These are phyloP conservation scores for Pipistrellus pipistrellus DNA, from an alignment of 2,797 vertebrate species.

Conservation along the genomic window DNA sequence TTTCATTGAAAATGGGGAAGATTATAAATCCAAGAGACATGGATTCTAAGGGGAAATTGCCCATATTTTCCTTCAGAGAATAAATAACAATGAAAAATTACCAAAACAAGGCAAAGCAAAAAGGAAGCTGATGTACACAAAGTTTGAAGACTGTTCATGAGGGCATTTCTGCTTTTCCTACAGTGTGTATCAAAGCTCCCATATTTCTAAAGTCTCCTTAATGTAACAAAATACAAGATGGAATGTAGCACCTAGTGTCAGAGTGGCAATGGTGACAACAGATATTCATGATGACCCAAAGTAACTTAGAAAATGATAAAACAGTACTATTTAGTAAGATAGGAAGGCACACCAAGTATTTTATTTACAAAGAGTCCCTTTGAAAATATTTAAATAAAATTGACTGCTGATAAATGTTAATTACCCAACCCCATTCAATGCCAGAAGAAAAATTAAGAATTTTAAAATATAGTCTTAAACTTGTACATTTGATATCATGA, in stretches of 20 bases:
- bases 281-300: constrained; percentile 28
- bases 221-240: constrained; percentile 21
- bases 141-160: not conserved
- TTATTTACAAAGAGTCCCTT: constrained; percentile 49
- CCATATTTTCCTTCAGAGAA: constrained; percentile 36
- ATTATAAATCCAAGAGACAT: constrained; percentile 24
- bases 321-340: constrained; percentile 29
- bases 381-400: constrained; percentile 36
- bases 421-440: not conserved
- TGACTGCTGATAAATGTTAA: constrained; percentile 48
- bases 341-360: not conserved
- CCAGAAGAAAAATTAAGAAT: constrained; percentile 21
- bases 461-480: constrained; percentile 48
- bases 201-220: not conserved
- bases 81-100: constrained; percentile 53
- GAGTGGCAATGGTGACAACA: not conserved
- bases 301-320: constrained; percentile 31
- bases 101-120: not conserved
- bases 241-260: not conserved
- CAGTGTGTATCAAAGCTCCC: not conserved
- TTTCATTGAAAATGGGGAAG: constrained; percentile 25
- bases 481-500: not conserved
- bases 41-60: constrained; percentile 29
- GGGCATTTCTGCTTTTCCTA: not conserved
- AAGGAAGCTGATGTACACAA: not conserved